Evolutionary conservation across 2,797 vertebrate species (phyloP).

Genomic region (Phalanger gymnotis): DNA sequence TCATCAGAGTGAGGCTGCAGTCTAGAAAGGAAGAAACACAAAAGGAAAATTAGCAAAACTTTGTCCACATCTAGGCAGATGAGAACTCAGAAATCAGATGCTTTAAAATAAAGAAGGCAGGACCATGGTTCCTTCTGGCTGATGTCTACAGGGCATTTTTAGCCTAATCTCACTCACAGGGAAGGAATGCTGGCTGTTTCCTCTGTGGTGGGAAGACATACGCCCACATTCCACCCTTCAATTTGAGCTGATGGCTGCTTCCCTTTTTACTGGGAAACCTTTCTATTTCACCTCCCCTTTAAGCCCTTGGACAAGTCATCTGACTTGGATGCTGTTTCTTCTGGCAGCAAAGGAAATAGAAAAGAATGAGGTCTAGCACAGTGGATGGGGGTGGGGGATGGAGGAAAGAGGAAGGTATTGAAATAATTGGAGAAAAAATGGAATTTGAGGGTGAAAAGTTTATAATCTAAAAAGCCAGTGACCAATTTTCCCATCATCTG

Average conservation of each 20-base stretch:
- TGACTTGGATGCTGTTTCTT: not conserved
- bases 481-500: not conserved
- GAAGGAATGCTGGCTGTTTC: slow-evolving; percentile 34
- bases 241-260: not conserved
- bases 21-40: slow-evolving; percentile 74
- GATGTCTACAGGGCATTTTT: not conserved
- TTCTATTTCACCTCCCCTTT: not conserved
- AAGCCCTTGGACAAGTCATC: not conserved
- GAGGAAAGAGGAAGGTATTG: not conserved
- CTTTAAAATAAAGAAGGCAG: not conserved
- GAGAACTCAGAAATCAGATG: not conserved
- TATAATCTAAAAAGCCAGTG: not conserved
- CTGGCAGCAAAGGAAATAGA: not conserved
- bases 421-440: not conserved
- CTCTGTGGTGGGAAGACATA: not conserved
- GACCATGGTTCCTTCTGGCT: not conserved
- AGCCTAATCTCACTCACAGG: not conserved
- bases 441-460: not conserved
- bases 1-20: slow-evolving; percentile 30
- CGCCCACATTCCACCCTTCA: not conserved
- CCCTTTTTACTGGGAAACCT: slow-evolving; percentile 10
- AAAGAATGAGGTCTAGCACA: not conserved
- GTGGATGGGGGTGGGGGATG: not conserved
- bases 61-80: not conserved
- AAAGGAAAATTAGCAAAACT: not conserved